Conservation (phyloP, 2,113 vertebrate genomes). For the Mesitornis unicolor region DNA sequence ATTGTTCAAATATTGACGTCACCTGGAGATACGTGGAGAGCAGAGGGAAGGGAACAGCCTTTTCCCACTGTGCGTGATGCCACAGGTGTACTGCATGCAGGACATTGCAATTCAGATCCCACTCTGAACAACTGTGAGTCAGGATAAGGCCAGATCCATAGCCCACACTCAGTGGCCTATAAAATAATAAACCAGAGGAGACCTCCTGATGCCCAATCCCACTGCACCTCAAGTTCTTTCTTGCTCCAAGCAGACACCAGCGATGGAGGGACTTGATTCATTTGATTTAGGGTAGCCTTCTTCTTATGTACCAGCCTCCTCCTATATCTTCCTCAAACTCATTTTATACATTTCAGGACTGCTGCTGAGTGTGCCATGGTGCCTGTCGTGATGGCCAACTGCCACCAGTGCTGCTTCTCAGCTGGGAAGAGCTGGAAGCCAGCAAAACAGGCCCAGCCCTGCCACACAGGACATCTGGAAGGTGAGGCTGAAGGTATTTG, state of each 20-base stretch:
- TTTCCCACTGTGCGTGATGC: not conserved
- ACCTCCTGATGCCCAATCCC: not conserved
- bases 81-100: not conserved
- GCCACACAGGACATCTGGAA: not conserved
- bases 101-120: not conserved
- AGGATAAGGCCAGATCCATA: not conserved
- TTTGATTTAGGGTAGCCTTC: not conserved
- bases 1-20: not conserved
- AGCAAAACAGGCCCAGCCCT: not conserved
- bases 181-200: not conserved
- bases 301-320: not conserved
- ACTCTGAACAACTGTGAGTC: accelerated
- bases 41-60: not conserved
- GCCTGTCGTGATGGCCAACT: not conserved
- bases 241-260: not conserved
- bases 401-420: not conserved
- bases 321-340: not conserved
- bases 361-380: not conserved
- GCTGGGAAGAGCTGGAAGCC: not conserved
- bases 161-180: too few relatives aligned
- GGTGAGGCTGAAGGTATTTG: not conserved
- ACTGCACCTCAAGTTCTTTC: not conserved
- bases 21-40: not conserved
- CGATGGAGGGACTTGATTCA: accelerated
- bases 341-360: not conserved